Evolutionary conservation across 2,113 vertebrate genomes (phyloP), one percentile per base, ranked within the genome.

Genomic region (Bufo bufo): DNA sequence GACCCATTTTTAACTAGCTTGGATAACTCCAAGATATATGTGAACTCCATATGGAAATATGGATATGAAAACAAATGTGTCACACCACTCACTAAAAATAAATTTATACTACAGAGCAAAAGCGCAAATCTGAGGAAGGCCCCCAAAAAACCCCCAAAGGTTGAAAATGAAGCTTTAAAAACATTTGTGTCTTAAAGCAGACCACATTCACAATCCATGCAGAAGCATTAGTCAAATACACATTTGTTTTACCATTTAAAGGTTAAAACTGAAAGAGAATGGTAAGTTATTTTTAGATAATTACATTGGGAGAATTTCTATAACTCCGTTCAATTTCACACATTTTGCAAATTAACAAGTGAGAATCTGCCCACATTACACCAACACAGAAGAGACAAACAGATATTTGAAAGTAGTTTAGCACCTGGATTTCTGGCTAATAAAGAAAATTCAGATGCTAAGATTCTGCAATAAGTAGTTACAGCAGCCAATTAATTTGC

Each of bases 291-390:
- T 89, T 84, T 78, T 89, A 89, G 87, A 78, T 84, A 89, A 89
- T 78, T 89, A n/a, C 87, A 84, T 84, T 75, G 63, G 58, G 50
- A 89, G 81, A 65, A 78, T 54, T 84, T 84, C 74, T 77, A 77
- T 77, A 77, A 49, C 82, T 66, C 82, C 23, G 45, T 87, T 78
- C 82, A 54, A 69, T 84, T 89, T 89, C 87, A 78, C 87, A 89
- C 87, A 89, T 89, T 89, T 89, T 89, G 82, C 82, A 89, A 84
- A 89, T 89, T 84, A 89, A 78, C 61, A 89, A 89, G 87, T 89
- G 81, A 78, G 82, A 88, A 89, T 84, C 87, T 89, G 87, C 87
- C 87, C 87, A 89, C 87, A 78, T 89, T 89, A 89, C 87, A 89
- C 87, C 87, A 89, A 89, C 87, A 89, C 87, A 88, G 87, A 84